Evolutionary conservation across 2,113 vertebrate genomes (phyloP), one percentile per base, ranked within the genome.

Genomic region (Motacilla alba): DNA sequence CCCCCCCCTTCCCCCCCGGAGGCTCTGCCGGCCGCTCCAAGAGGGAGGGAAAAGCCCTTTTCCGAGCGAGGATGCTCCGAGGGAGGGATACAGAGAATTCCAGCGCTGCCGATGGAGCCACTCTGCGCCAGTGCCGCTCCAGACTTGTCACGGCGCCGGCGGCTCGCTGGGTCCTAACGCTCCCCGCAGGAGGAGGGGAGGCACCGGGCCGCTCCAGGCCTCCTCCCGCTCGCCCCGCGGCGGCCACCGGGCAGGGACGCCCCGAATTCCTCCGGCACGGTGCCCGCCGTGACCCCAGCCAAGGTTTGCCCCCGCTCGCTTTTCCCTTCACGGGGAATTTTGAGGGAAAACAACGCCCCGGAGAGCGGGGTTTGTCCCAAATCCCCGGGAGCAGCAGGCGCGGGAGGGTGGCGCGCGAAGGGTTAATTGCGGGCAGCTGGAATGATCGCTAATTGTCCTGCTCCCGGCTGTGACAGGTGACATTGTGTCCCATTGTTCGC

Each of bases 111-210:
- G 98, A 98, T 97, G 98, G 98, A 98, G 95, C 98, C 96, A 97
- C 98, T 98, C 98, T 99, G 99, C 98, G 98, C 98, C 98, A 98
- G 97, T 96, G 98, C 98, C 97, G 98, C 98, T 96, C 87, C 96
- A 97, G 98, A 97, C 95, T 96, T 98, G 97, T 97, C 98, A 98
- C 97, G 90, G 93, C 93, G 86, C 95, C 92, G 90, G 68, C 75
- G 43, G 73, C 93, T 56, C 58, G 72, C 99, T 98, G 98, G 99
- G 99, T 99, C 99, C 98, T 99, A 99, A 97, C 98, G 98, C 98
- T 98, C 66, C 50, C 80, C 16, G 50, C 89, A 44, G 50, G 37
- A 74, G 41, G 24, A 33, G 52, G 47, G 41, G 24, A 33, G 52
- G 47, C 46, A 68, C 7, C 41, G n/a, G 35, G 80, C 24, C 31